Evolutionary conservation across 2,888 invertebrate genomes (phyloP), one percentile per base, ranked within the genome.

Genomic region (Dolichomitus sp.): DNA sequence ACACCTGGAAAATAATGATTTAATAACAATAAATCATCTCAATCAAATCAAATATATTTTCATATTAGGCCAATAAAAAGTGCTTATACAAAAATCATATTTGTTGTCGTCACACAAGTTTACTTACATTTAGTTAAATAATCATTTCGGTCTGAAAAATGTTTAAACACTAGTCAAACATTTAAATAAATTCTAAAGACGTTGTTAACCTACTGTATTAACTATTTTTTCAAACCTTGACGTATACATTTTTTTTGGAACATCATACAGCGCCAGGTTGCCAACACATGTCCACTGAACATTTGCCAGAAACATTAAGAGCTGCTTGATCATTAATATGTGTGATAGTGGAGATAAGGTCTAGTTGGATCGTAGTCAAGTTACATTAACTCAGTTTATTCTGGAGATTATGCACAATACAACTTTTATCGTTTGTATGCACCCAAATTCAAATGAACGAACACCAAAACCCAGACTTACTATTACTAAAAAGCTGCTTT

Each of bases 341-440:
- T n/a, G 37, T 17, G 33, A 59, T 33, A 33, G 59, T 30, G 30
- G n/a, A 33, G 61, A 61, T 40, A 61, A 5, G 12, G 33, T 19
- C 40, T 2, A 37, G n/a, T 61, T 61, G 61, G 61, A 61, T 61
- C 37, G 19, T 9, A 61, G 37, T 61, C 61, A 61, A 61, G 11
- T 61, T 40, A 33, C 59, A 59, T 59, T 37, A 59, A 37, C 61
- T 37, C 11, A 17, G 37, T 37, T 37, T 61, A 61, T 19, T 37
- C 61, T 7, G 19, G 11, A 4, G 11, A 61, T 61, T 61, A 19
- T n/a, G 19, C 9, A 37, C 61, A 11, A 40, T 61, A 11, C 7
- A 59, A 59, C 57, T 30, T 11, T 57, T 12, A 14, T n/a, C 59
- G 19, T 40, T 11, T 37, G 17, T 61, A 7, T 59, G 57, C 23